Percentiles rank a stretch among this genome's conserved stretches.
phyloP scores from a whole-genome alignment of 2,888 invertebrate genomes.

The Apamea sordens region DNA sequence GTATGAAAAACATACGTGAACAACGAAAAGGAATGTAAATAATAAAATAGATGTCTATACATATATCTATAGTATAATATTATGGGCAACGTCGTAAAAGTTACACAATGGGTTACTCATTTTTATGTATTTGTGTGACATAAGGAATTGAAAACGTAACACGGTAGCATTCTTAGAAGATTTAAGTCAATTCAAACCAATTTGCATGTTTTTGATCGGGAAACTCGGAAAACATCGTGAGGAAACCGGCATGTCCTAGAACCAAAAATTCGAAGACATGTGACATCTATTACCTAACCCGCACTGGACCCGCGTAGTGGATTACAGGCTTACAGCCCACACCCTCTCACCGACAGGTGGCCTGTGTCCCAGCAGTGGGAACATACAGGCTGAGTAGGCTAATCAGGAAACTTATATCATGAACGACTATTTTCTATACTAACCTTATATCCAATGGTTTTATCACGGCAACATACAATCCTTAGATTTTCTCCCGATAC shows the following conservation, averaged over 20 bases:
- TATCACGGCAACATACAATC: not conserved
- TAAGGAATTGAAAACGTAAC: constrained; percentile 5
- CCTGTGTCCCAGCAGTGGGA: too few species aligned
- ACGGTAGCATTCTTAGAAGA: not conserved
- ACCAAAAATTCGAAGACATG: not conserved
- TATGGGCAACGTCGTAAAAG: constrained; percentile 14
- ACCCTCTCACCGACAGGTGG: too few species aligned
- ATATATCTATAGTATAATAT: not conserved
- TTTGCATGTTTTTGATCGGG: not conserved
- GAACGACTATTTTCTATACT: not conserved
- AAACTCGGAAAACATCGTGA: not conserved
- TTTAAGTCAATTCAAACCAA: not conserved
- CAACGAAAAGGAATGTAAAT: not conserved
- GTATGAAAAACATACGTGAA: not conserved
- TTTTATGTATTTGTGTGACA: constrained; percentile 11
- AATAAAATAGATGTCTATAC: constrained; percentile 4
- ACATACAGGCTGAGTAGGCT: not conserved
- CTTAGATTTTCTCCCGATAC: not conserved
- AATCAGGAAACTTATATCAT: not conserved
- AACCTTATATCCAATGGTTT: not conserved
- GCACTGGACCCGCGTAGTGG: not conserved
- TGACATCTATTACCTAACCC: not conserved
- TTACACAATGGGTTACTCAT: constrained; percentile 15
- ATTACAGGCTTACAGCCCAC: not conserved
- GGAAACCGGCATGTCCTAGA: not conserved